Base-by-base conservation (phyloP, 2,113 vertebrate species). In the Chaetura pelagica region DNA sequence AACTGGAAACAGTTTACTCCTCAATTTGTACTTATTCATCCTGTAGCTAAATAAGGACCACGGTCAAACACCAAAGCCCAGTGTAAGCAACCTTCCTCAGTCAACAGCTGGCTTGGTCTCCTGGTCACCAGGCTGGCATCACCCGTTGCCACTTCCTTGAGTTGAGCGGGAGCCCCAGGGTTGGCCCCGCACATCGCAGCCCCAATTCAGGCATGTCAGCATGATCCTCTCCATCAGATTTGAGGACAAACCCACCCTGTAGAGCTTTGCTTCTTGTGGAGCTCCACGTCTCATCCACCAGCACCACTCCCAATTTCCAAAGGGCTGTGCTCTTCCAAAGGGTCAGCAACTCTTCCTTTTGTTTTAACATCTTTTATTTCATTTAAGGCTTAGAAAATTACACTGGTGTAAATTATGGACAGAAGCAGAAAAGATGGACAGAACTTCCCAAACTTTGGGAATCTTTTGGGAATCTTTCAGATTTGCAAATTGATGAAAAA, bases 331-430 rank as follows among this genome's bases (percentile, higher is more conserved):
- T 77, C 94, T 96, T 85, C 68, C 40, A 42, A 42, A 42, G 40
- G 40, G 40, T 14, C 11, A 82, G 80, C 34, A 81, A 77, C 40
- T 93, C 85, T 94, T 79, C 23, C 75, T 91, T 77, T 89, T 91
- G 67, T 85, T 87, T 87, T 89, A 92, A 72, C 67, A 71, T 89
- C 40, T 86, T 93, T 51, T 27, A 52, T 57, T 85, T 85, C n/a
- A 46, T 88, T 89, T 93, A 85, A 73, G 82, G 58, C 58, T 74
- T 42, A 62, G 22, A 8, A 87, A 86, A 90, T 68, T 12, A 52
- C 14, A 10, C 11, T 62, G 57, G 51, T 59, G 9, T 52, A 87
- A 67, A 48, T 52, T 63, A 46, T 57, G 58, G 62, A 80, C 51
- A 68, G 63, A 38, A 83, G 59, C 38, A 64, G 67, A 76, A 87